Conservation (phyloP, 2,113 vertebrate species). For the Corythoichthys haematopterus region DNA sequence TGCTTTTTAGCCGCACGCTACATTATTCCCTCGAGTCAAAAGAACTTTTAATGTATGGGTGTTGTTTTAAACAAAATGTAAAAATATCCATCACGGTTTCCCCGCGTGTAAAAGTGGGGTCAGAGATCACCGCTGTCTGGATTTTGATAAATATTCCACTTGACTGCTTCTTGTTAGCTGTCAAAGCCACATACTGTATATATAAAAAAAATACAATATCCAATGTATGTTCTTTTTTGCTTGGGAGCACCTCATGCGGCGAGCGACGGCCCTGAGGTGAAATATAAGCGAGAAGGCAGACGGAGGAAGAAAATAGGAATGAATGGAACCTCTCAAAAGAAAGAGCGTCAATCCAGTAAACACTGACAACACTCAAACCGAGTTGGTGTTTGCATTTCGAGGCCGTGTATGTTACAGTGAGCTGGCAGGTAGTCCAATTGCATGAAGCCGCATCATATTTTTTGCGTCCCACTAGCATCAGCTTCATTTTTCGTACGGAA, state of each 20-base stretch:
- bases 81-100: neutral
- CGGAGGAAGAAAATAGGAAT: neutral
- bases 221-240: neutral
- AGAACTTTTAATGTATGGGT: neutral
- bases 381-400: neutral
- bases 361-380: neutral
- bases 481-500: too few relatives aligned
- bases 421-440: constrained; percentile 5
- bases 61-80: constrained; percentile 4
- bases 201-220: neutral
- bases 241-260: neutral
- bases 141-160: neutral
- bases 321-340: constrained; percentile 1
- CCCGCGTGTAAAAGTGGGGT: neutral
- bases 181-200: neutral
- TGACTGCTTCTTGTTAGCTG: constrained; percentile 7
- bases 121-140: neutral
- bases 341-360: neutral
- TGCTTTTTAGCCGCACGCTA: neutral
- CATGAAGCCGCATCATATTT: too few relatives aligned
- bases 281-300: neutral
- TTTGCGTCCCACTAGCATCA: too few relatives aligned
- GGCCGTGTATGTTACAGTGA: neutral
- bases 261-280: constrained; percentile 1
- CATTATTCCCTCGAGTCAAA: neutral